phyloP scores from a whole-genome alignment of 2,797 vertebrate genomes.

The Acanthurus lineatus region DNA sequence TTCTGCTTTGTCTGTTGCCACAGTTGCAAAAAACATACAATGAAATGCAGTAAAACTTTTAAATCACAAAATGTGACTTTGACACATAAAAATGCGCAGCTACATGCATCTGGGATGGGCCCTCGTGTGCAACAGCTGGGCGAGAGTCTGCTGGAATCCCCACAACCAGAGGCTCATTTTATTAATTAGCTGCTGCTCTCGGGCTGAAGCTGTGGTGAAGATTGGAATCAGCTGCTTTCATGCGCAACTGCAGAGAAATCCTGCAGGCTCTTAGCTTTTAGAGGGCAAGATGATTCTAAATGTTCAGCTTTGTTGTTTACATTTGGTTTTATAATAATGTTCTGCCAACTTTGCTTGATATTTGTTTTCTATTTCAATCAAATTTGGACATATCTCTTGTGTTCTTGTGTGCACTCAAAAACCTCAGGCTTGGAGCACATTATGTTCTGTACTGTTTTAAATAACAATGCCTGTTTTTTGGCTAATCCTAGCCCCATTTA shows the following conservation, averaged over 20 bases:
- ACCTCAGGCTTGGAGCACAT: neutral
- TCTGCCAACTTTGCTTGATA: neutral
- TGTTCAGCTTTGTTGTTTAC: neutral
- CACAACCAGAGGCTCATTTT: constrained; percentile 20
- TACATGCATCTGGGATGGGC: neutral
- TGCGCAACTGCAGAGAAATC: constrained; percentile 12
- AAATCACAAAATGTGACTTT: neutral
- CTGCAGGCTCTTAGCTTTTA: constrained; percentile 6
- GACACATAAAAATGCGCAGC: neutral
- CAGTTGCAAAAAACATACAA: neutral
- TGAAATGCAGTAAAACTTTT: neutral
- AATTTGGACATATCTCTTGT: neutral
- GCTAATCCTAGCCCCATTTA: neutral
- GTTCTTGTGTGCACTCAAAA: neutral
- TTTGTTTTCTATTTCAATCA: neutral
- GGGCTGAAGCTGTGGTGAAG: neutral
- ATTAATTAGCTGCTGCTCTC: constrained; percentile 31
- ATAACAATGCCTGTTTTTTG: constrained; percentile 4
- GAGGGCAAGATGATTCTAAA: neutral
- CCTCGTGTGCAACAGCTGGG: constrained; percentile 17
- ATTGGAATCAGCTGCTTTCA: constrained; percentile 54
- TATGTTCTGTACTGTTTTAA: constrained; percentile 18
- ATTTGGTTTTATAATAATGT: neutral
- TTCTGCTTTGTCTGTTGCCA: neutral
- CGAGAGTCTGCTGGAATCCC: constrained; percentile 6